A percentile compares a stretch with the other conserved stretches of the same genome.
Conservation (phyloP, 2,888 invertebrate species). For the Zeuzera pyrina region DNA sequence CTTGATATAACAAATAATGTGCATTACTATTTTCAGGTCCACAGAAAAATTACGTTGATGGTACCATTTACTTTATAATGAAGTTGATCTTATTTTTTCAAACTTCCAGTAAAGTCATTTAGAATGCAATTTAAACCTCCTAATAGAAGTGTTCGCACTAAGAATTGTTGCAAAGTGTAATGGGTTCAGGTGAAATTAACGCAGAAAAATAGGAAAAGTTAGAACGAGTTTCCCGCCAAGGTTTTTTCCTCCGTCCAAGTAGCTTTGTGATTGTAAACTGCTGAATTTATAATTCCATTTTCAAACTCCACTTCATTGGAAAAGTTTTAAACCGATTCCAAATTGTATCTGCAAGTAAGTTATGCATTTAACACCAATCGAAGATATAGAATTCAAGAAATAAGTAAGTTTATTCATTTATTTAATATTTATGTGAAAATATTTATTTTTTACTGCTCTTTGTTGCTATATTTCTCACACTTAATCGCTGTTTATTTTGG, state of each 20-base stretch:
- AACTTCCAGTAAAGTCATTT: constrained; percentile 48
- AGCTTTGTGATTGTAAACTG: constrained; percentile 71
- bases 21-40: too few relatives aligned
- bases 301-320: constrained; percentile 67
- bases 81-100: too few relatives aligned
- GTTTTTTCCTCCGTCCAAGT: constrained; percentile 62
- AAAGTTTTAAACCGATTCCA: constrained; percentile 64
- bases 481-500: neutral
- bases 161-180: constrained; percentile 70
- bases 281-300: constrained; percentile 72
- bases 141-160: constrained; percentile 36
- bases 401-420: neutral
- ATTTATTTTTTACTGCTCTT: neutral
- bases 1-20: too few relatives aligned
- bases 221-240: constrained; percentile 65
- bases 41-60: too few relatives aligned
- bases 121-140: constrained; percentile 66
- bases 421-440: neutral
- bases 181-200: constrained; percentile 71
- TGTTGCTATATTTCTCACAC: neutral
- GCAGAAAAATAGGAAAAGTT: constrained; percentile 74
- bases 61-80: too few relatives aligned
- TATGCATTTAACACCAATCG: constrained; percentile 35
- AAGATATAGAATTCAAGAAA: constrained; percentile 34
- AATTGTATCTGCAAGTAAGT: constrained; percentile 54